Percentiles rank a stretch among this genome's conserved stretches.
These are phyloP conservation scores for Leptobrachium ailaonicum DNA, from an alignment of 2,113 vertebrate genomes.

Conservation along the genomic window DNA sequence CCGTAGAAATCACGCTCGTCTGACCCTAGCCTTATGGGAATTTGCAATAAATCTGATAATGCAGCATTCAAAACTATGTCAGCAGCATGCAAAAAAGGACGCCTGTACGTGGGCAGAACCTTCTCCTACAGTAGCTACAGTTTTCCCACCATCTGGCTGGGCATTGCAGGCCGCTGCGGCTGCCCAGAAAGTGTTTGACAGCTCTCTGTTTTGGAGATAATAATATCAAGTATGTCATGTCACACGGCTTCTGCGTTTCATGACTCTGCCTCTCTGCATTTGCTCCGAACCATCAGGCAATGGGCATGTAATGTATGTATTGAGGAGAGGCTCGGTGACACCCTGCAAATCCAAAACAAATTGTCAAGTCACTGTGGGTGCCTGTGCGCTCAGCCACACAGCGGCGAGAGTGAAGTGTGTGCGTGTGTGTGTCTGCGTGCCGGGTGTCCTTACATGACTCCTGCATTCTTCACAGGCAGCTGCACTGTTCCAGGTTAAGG, in stretches of 20 bases:
- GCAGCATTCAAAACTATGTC: too few relatives aligned
- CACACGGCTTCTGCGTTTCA: background rate
- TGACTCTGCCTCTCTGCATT: background rate
- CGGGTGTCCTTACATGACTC: conserved; percentile 44
- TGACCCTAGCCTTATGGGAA: too few relatives aligned
- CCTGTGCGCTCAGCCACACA: conserved; percentile 17
- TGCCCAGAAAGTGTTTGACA: too few relatives aligned
- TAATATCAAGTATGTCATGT: background rate
- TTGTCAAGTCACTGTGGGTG: conserved; percentile 22
- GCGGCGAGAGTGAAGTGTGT: background rate
- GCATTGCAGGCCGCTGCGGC: too few relatives aligned
- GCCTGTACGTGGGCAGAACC: too few relatives aligned
- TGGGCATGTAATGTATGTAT: conserved; percentile 3
- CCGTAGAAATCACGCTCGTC: too few relatives aligned
- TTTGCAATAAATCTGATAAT: too few relatives aligned
- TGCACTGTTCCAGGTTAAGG: conserved; percentile 23
- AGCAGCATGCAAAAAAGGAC: too few relatives aligned
- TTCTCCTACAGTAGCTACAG: too few relatives aligned
- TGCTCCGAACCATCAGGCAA: background rate
- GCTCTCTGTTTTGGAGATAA: too few relatives aligned
- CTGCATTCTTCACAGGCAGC: conserved; percentile 40
- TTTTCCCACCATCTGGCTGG: too few relatives aligned
- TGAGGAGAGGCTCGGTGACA: conserved; percentile 2
- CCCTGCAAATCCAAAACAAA: conserved; percentile 23
- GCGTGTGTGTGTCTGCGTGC: background rate